phyloP scores from a whole-genome alignment of 2,113 vertebrate species.

The Aptenodytes forsteri region DNA sequence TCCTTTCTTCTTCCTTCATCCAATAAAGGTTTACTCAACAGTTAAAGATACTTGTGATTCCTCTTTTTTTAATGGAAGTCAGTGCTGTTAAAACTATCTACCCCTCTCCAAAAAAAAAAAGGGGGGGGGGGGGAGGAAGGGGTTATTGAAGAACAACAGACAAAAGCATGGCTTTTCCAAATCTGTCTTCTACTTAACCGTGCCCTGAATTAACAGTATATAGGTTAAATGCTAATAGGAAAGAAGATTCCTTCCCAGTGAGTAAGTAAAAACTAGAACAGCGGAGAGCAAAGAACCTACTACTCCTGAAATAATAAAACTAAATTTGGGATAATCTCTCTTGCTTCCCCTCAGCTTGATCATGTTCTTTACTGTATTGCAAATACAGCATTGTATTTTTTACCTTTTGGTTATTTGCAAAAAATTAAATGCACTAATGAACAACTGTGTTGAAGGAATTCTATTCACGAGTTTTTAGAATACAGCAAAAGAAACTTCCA shows the following conservation, averaged over 20 bases:
- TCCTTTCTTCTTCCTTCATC: not conserved
- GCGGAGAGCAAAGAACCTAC: not conserved
- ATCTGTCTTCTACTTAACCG: not conserved
- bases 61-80: not conserved
- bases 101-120: not conserved
- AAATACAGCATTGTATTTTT: not conserved
- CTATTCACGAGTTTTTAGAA: not conserved
- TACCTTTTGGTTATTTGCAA: not conserved
- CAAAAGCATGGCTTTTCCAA: not conserved
- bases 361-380: not conserved
- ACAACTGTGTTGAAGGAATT: not conserved
- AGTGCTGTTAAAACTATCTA: not conserved
- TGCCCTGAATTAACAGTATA: not conserved
- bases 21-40: not conserved
- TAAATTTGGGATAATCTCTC: not conserved
- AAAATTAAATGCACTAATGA: not conserved
- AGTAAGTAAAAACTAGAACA: not conserved
- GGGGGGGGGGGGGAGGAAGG: fast-evolving
- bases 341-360: not conserved
- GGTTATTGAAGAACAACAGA: not conserved
- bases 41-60: not conserved
- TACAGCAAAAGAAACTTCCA: not conserved
- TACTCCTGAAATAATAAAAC: not conserved
- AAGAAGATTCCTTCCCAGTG: not conserved
- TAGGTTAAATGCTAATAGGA: slow-evolving; percentile 9